phyloP scores from a whole-genome alignment of 2,113 vertebrate species.

The Phrynosoma blainvillii region DNA sequence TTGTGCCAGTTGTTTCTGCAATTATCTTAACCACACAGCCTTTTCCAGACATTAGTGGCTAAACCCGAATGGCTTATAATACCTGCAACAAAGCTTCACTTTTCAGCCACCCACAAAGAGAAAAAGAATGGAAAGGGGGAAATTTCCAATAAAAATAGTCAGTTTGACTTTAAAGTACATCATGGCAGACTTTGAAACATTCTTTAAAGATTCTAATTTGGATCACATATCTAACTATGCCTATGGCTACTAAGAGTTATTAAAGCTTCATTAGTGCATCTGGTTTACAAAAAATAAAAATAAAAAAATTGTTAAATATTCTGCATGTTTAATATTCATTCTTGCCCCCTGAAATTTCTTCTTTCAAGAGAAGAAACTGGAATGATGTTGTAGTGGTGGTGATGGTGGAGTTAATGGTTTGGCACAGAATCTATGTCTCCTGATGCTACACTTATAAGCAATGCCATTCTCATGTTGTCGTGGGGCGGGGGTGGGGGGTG shows the following conservation, averaged over 20 bases:
- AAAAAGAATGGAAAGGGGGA: background rate
- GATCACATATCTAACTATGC: background rate
- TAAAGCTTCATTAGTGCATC: conserved; percentile 26
- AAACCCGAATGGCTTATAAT: background rate
- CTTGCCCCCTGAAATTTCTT: background rate
- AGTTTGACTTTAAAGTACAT: background rate
- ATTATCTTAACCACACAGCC: background rate
- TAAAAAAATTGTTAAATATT: too few relatives aligned
- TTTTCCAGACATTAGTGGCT: background rate
- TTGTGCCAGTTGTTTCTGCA: background rate
- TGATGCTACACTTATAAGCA: too few relatives aligned
- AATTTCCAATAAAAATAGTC: background rate
- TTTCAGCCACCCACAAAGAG: conserved; percentile 1
- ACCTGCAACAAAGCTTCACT: background rate
- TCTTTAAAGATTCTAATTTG: background rate
- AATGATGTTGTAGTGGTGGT: too few relatives aligned
- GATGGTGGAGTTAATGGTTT: too few relatives aligned
- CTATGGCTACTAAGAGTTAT: background rate
- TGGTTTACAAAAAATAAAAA: background rate
- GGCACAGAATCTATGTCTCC: too few relatives aligned
- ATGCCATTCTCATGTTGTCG: too few relatives aligned
- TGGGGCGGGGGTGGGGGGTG: too few relatives aligned
- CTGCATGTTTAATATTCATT: background rate
- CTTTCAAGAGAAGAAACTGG: background rate
- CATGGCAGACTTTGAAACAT: conserved; percentile 1